Evolutionary conservation across 2,888 invertebrate genomes (phyloP).

Genomic region (Dasysyrphus albostriatus): DNA sequence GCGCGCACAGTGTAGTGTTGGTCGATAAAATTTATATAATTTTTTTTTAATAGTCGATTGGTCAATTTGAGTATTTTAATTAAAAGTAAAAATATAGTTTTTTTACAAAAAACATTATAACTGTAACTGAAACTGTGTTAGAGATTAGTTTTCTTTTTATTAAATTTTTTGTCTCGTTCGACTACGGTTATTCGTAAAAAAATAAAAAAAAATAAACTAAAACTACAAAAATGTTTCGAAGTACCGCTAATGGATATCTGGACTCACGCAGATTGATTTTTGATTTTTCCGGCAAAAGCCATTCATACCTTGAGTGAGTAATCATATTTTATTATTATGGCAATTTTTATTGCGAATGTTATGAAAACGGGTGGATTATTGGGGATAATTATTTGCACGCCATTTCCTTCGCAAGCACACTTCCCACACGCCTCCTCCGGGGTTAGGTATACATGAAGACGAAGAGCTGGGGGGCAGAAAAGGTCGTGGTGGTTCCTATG

Average conservation of each 20-base stretch:
- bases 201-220: not conserved
- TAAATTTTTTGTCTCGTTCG: constrained; percentile 58
- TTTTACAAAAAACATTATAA: constrained; percentile 25
- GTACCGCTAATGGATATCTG: constrained; percentile 80
- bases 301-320: constrained; percentile 82
- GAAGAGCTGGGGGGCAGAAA: not conserved
- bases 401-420: not conserved
- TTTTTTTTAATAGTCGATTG: constrained; percentile 49
- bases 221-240: constrained; percentile 72
- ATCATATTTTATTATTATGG: constrained; percentile 23
- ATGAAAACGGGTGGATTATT: constrained; percentile 15
- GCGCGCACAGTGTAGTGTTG: constrained; percentile 76
- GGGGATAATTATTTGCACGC: constrained; percentile 49
- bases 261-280: constrained; percentile 83
- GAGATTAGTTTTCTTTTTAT: constrained; percentile 34
- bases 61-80: constrained; percentile 50
- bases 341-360: not conserved
- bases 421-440: not conserved
- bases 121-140: constrained; percentile 67
- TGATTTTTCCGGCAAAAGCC: constrained; percentile 82
- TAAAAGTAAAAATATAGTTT: constrained; percentile 9
- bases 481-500: constrained; percentile 15
- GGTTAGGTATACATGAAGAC: too few species aligned
- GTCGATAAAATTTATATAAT: constrained; percentile 57
- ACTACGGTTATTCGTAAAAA: constrained; percentile 54